Percentiles rank a stretch among this genome's conserved stretches.
Conservation (phyloP, 2,888 invertebrate species). For the Tetranychus truncatus region DNA sequence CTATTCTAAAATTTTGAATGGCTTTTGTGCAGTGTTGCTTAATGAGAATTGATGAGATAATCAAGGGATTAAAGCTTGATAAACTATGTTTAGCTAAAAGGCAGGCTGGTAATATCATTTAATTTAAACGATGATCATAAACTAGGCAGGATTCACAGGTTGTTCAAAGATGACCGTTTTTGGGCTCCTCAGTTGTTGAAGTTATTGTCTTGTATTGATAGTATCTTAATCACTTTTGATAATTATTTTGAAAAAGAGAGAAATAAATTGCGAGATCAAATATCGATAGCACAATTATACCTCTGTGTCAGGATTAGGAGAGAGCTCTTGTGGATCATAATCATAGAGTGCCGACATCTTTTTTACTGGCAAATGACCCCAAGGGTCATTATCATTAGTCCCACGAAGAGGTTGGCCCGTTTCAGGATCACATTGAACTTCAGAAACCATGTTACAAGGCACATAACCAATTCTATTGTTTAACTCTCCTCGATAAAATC, state of each 20-base stretch:
- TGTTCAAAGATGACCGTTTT: constrained; percentile 14
- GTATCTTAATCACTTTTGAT: no score
- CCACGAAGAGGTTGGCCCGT: constrained; percentile 25
- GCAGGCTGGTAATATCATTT: neutral
- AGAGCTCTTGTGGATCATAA: constrained; percentile 90
- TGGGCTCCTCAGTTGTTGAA: constrained; percentile 11
- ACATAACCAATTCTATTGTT: constrained; percentile 75
- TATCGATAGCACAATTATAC: constrained; percentile 37
- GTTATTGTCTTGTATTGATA: neutral
- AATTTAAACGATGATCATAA: no score
- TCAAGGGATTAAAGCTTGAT: neutral
- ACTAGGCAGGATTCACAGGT: no score
- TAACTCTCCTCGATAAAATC: constrained; percentile 95
- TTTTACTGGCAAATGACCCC: constrained; percentile 50
- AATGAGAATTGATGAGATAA: neutral
- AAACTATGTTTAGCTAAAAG: neutral
- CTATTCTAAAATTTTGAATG: neutral
- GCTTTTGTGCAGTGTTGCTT: neutral
- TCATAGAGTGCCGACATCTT: constrained; percentile 95
- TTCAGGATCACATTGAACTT: constrained; percentile 44
- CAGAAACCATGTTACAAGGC: constrained; percentile 95
- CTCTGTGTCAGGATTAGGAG: constrained; percentile 96
- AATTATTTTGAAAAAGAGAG: neutral
- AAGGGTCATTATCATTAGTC: constrained; percentile 42
- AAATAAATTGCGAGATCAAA: neutral